Conservation (phyloP, 2,797 vertebrate genomes). For the Ceyx erithaca region DNA sequence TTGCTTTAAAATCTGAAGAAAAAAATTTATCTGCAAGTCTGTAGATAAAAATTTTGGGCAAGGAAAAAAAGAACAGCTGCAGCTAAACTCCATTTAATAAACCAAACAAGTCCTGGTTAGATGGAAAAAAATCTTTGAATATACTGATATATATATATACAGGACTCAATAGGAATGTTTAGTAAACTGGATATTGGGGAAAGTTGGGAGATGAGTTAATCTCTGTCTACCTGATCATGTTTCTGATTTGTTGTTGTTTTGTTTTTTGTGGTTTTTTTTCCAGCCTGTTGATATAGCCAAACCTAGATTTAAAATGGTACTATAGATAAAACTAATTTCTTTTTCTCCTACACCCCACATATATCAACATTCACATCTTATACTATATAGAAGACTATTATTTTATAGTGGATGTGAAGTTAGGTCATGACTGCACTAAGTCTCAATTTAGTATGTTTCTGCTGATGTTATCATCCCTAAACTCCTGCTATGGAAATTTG, state of each 20-base stretch:
- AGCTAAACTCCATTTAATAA: neutral
- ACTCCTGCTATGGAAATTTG: neutral
- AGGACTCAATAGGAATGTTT: neutral
- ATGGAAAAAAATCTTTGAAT: neutral
- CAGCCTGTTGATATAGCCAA: neutral
- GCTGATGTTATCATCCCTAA: neutral
- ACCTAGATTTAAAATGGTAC: neutral
- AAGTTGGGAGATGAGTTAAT: neutral
- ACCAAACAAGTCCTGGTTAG: neutral
- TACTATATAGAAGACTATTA: neutral
- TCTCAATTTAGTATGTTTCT: neutral
- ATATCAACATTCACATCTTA: neutral
- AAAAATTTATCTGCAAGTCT: neutral
- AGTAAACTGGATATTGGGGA: neutral
- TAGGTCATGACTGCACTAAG: neutral
- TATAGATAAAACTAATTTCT: neutral
- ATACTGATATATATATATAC: neutral
- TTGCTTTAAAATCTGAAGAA: constrained; percentile 23
- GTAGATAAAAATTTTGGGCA: constrained; percentile 12
- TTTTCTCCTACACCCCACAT: neutral
- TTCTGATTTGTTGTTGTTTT: neutral
- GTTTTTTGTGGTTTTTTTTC: neutral
- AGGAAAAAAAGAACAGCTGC: neutral
- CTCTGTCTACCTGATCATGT: too few species aligned
- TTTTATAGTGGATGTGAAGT: neutral